Conservation (phyloP, 2,888 invertebrate genomes). For the Zaprionus lineosus region DNA sequence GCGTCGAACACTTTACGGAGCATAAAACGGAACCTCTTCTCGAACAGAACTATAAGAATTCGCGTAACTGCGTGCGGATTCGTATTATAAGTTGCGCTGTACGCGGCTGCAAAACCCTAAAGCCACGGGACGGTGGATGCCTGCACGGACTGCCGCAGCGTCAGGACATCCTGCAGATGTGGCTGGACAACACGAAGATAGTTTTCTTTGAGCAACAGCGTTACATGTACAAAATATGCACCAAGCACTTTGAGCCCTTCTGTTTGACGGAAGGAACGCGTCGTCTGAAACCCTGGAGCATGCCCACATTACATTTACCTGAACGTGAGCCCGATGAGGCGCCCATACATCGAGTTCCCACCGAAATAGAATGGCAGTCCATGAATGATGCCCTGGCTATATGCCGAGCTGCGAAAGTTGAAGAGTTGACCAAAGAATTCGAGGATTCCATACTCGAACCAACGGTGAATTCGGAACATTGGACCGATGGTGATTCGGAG, state of each 20-base stretch:
- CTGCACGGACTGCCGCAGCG: constrained; percentile 63
- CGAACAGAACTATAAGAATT: constrained; percentile 35
- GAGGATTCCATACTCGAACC: constrained; percentile 31
- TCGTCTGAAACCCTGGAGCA: constrained; percentile 70
- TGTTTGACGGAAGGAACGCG: constrained; percentile 57
- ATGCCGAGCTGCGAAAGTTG: background rate
- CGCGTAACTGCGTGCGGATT: constrained; percentile 47
- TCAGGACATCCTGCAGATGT: constrained; percentile 58
- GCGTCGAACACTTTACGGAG: constrained; percentile 32
- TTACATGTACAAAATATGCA: constrained; percentile 73
- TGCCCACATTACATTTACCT: constrained; percentile 70
- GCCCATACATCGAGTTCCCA: constrained; percentile 30
- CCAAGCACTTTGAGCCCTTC: constrained; percentile 67
- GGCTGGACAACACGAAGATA: constrained; percentile 71
- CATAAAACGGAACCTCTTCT: constrained; percentile 21
- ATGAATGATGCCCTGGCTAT: constrained; percentile 22
- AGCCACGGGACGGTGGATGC: constrained; percentile 48
- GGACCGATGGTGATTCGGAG: constrained; percentile 17
- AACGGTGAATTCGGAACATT: constrained; percentile 30
- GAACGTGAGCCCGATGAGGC: constrained; percentile 7
- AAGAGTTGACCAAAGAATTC: background rate
- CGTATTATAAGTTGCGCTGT: constrained; percentile 57
- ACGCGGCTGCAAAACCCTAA: constrained; percentile 43
- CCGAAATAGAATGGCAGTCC: constrained; percentile 55
- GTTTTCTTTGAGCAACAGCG: constrained; percentile 58